Base-by-base conservation (phyloP, 2,888 invertebrate species). In the Pegoplata infirma region DNA sequence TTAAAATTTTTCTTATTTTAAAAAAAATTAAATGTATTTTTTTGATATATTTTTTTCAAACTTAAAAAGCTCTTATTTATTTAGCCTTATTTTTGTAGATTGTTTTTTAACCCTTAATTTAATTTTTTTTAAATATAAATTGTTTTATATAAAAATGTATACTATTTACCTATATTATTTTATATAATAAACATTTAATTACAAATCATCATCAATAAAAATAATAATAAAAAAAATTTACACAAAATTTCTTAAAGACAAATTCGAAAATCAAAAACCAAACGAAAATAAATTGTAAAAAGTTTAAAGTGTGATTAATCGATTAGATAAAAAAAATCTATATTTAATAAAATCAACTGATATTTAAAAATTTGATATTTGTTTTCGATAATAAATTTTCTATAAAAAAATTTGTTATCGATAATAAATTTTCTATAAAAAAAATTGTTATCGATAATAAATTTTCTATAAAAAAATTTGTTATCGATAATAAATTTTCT, bases 141-240 rank as follows among this genome's bases (percentile, higher is more conserved):
- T 71, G 17, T 25, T 25, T 72, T 76, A 61, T 61, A 59, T 72
- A 73, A 73, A 64, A 68, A 55, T 73, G 46, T 63, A 77, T 68
- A 64, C 47, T 71, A 64, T 46, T 49, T 68, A 28, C 68, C 16
- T 72, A 56, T 40, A 5, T 47, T 17, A 23, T 16, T 36, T 3
- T 51, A 25, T 51, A 59, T 68, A 68, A 47, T 61, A 75, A 75
- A 68, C 61, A 75, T 75, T 61, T 75, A 68, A 55, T 68, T 55
- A 61, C 32, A 74, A 74, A 74, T 53, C 23, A 59, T 55, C 8
- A 10, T 49, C 2, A 16, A 16, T 32, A 23, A 59, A 17, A 19
- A 16, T 1, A 32, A 53, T 21, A 17, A 44, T 46, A 36, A 49
- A 55, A 12, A 21, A 63, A 25, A 10, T 19, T 47, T 10, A 36